These are phyloP conservation scores for Heliconius nattereri DNA, from an alignment of 1,140 invertebrate species.

Conservation along the genomic window DNA sequence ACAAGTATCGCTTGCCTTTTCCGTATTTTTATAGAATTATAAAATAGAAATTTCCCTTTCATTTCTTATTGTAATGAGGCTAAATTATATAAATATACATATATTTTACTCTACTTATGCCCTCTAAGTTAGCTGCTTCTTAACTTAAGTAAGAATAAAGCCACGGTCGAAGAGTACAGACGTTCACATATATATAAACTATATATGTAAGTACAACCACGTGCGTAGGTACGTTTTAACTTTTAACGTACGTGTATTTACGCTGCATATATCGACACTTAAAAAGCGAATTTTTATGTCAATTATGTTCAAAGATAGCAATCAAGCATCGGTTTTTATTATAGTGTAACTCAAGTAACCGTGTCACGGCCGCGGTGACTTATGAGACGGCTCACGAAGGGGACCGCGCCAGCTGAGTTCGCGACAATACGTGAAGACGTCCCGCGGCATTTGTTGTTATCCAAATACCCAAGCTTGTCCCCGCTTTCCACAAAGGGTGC, in stretches of 20 bases:
- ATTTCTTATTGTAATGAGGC: not conserved
- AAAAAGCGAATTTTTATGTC: not conserved
- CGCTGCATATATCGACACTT: not conserved
- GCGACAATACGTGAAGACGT: constrained; percentile 76
- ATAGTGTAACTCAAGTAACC: constrained; percentile 49
- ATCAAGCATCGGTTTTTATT: constrained; percentile 28
- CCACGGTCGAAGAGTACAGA: too few relatives aligned
- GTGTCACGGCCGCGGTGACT: constrained; percentile 61
- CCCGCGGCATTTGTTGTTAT: constrained; percentile 71
- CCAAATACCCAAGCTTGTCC: constrained; percentile 46
- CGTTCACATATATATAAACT: too few relatives aligned
- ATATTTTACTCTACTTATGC: too few relatives aligned
- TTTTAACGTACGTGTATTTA: not conserved
- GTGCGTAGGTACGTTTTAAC: too few relatives aligned
- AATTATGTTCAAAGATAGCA: constrained; percentile 31
- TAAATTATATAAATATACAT: not conserved
- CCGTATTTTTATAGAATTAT: not conserved
- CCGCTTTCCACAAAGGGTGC: constrained; percentile 56
- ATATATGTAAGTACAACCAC: too few relatives aligned
- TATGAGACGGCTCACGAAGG: constrained; percentile 51
- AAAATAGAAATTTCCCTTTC: not conserved
- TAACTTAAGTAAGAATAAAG: too few relatives aligned
- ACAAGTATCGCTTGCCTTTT: not conserved
- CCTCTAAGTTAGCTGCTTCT: too few relatives aligned
- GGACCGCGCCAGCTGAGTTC: constrained; percentile 71